Base-by-base conservation (phyloP, 2,888 invertebrate genomes). In the Dasypogon diadema region DNA sequence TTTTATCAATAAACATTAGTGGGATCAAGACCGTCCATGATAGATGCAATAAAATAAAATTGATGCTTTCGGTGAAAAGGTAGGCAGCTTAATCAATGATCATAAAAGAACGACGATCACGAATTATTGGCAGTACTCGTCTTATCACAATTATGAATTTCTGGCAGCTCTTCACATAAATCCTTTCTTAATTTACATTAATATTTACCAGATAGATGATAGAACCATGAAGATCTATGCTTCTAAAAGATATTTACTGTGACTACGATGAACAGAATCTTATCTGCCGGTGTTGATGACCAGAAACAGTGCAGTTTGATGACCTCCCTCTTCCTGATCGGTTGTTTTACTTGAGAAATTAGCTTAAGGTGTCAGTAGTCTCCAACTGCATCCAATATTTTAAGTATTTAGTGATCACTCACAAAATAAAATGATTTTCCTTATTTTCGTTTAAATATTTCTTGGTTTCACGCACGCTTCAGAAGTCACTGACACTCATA, bases 321-420 rank as follows among this genome's bases (percentile, higher is more conserved):
- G 65, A 65, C 65, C 65, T 65, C 65, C n/a, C 60, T 65, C 65
- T 65, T 65, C 65, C 65, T 51, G 65, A 65, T 65, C 10, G 8
- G 6, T 6, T 42, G 3, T 18, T 16, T 26, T 30, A 16, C 34
- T 58, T 30, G 16, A 34, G 37, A 60, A 58, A 48, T 65, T 22
- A 65, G 24, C 48, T 65, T 16, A 48, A 48, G 24, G 65, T 70
- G 48, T 77, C 72, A 85, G 77, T 85, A 85, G 80, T 86, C 85
- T 76, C 85, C 86, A 80, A 86, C 85, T 75, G 85, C 85, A 81
- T 85, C 86, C 80, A 85, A 81, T 79, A 81, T 82, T 76, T 79
- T 78, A 76, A 81, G 83, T 85, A 85, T 79, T 76, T 46, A 24
- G 12, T 16, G 42, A 54, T 58, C 56, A 56, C 55, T 55, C 54